These are phyloP conservation scores for Nesidiocoris tenuis DNA, from an alignment of 2,888 invertebrate species.

Conservation along the genomic window DNA sequence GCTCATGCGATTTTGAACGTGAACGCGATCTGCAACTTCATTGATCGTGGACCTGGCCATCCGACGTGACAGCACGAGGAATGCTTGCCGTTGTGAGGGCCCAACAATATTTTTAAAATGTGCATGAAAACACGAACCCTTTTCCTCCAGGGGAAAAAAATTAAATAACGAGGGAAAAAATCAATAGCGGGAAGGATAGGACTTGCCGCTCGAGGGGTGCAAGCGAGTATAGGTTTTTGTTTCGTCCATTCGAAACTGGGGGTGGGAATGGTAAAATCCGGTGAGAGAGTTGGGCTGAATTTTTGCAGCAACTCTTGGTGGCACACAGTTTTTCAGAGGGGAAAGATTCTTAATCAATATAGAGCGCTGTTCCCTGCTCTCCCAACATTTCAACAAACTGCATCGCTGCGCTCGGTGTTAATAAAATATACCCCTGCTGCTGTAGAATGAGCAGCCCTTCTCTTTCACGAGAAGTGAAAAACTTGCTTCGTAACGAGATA, in stretches of 20 bases:
- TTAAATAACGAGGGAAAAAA: constrained; percentile 9
- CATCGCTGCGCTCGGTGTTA: constrained; percentile 32
- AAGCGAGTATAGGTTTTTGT: constrained; percentile 36
- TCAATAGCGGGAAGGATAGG: constrained; percentile 16
- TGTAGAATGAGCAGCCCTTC: constrained; percentile 24
- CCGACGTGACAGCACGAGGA: not conserved
- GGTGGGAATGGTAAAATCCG: constrained; percentile 23
- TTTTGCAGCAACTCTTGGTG: constrained; percentile 38
- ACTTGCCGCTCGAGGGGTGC: constrained; percentile 17
- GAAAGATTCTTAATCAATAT: constrained; percentile 40
- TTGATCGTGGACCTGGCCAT: not conserved
- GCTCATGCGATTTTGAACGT: too few species aligned
- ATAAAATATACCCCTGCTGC: constrained; percentile 24
- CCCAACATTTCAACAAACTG: constrained; percentile 30
- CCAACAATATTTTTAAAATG: not conserved
- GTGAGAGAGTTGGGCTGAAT: constrained; percentile 36
- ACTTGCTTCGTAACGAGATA: not conserved
- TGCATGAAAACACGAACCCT: not conserved
- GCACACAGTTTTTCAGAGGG: constrained; percentile 37
- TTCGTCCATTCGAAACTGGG: constrained; percentile 27
- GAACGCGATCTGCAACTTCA: not conserved
- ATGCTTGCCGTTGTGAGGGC: not conserved
- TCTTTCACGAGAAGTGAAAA: not conserved
- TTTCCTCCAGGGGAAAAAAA: not conserved
- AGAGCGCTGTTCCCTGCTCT: constrained; percentile 2